Evolutionary conservation across 2,888 invertebrate genomes (phyloP).

Genomic region (Amphipoea lucens): DNA sequence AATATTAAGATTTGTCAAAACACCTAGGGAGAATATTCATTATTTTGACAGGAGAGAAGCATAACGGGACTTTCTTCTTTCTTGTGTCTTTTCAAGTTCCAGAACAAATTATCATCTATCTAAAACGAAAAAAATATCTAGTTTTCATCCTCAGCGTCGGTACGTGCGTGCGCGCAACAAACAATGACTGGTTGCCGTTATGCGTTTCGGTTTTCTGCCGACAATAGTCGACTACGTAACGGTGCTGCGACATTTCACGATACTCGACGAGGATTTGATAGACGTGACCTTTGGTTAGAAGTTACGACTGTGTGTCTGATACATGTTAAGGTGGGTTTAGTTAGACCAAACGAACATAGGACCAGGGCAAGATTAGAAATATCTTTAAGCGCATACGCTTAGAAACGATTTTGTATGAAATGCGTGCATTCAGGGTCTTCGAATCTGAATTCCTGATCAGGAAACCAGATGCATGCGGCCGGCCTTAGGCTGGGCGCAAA

Average conservation of each 20-base stretch:
- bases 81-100: background rate
- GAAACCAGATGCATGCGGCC: no score
- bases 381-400: no score
- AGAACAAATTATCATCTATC: background rate
- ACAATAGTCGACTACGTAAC: constrained; percentile 75
- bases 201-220: constrained; percentile 74
- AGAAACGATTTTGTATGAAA: no score
- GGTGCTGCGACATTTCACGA: constrained; percentile 84
- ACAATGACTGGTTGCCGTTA: constrained; percentile 77
- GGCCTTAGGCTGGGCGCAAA: no score
- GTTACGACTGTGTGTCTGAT: background rate
- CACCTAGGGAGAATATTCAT: background rate
- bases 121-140: constrained; percentile 43
- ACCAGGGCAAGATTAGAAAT: background rate
- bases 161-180: constrained; percentile 71
- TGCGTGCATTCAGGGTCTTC: no score
- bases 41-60: background rate
- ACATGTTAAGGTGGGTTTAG: background rate
- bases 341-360: background rate
- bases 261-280: constrained; percentile 53
- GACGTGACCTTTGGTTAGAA: constrained; percentile 45
- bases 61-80: background rate
- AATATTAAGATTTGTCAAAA: background rate
- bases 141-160: constrained; percentile 46
- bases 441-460: no score